Conservation (phyloP, 2,888 invertebrate genomes). For the Dioctria linearis region DNA sequence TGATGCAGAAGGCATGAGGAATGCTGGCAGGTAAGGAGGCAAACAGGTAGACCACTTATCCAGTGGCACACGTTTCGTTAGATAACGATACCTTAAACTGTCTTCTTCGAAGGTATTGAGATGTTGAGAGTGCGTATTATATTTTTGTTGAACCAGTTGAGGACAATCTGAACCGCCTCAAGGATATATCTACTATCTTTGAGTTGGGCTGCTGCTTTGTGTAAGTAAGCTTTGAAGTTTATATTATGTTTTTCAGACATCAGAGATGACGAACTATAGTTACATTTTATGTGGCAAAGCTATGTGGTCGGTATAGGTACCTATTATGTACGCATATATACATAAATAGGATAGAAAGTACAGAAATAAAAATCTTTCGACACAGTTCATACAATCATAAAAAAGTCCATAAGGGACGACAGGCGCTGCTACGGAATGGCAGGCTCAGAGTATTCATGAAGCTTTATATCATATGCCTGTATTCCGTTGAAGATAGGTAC, state of each 20-base stretch:
- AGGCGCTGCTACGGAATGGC: no score
- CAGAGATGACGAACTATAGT: slow-evolving; percentile 28
- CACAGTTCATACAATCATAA: no score
- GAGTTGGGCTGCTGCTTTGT: slow-evolving; percentile 4
- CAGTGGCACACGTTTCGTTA: slow-evolving; percentile 48
- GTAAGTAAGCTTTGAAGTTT: slow-evolving; percentile 31
- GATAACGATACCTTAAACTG: slow-evolving; percentile 47
- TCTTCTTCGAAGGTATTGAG: slow-evolving; percentile 33
- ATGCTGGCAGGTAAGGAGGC: no score
- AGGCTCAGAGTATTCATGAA: no score
- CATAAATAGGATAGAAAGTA: no score
- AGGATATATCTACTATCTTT: slow-evolving; percentile 3
- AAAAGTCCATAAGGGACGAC: no score
- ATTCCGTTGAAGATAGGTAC: no score
- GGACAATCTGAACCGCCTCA: slow-evolving; percentile 35
- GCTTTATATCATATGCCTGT: no score
- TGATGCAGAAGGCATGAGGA: background rate
- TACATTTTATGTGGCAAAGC: background rate
- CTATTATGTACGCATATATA: no score
- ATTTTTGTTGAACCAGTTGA: background rate
- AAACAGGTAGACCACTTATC: slow-evolving; percentile 26
- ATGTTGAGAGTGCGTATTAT: slow-evolving; percentile 28
- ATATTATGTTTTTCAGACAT: background rate
- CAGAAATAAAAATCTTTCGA: no score
- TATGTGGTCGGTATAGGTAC: slow-evolving; percentile 18